phyloP scores from a whole-genome alignment of 1,140 invertebrate species.

The Arctopsyche grandis region DNA sequence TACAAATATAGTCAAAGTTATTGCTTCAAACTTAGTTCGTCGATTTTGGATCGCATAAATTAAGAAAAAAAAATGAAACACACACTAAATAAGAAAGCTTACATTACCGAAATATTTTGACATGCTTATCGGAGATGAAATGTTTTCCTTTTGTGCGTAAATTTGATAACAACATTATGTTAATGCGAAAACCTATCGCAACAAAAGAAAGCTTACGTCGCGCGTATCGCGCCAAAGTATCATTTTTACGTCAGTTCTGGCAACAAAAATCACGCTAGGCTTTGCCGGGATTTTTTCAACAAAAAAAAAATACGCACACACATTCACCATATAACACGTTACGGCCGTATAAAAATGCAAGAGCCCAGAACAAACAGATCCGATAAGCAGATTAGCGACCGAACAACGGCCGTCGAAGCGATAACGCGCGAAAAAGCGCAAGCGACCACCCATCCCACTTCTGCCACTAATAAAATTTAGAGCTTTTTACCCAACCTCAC shows the following conservation, averaged over 20 bases:
- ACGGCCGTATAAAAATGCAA: constrained; percentile 4
- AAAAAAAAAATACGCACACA: not conserved
- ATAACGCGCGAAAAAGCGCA: not conserved
- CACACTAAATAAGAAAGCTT: not conserved
- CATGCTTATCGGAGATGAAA: not conserved
- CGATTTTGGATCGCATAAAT: too few relatives aligned
- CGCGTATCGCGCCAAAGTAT: not conserved
- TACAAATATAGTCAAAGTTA: too few relatives aligned
- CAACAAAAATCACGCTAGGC: not conserved
- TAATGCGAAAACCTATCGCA: constrained; percentile 1
- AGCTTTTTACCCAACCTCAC: not conserved
- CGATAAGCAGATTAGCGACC: constrained; percentile 21
- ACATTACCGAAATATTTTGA: not conserved
- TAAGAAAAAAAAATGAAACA: not conserved
- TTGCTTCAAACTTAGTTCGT: too few relatives aligned
- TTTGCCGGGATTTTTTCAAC: not conserved
- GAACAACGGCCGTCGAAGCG: not conserved
- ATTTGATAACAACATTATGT: not conserved
- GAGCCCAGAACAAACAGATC: constrained; percentile 16
- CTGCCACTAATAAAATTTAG: not conserved
- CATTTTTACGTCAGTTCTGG: not conserved
- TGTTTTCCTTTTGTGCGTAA: not conserved
- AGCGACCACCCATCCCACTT: too few relatives aligned
- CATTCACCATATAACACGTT: not conserved
- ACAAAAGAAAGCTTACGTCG: not conserved